A percentile compares a stretch with the other conserved stretches of the same genome.
Evolutionary conservation across 2,888 invertebrate species (phyloP).

Genomic region (Nomada goodeniana): DNA sequence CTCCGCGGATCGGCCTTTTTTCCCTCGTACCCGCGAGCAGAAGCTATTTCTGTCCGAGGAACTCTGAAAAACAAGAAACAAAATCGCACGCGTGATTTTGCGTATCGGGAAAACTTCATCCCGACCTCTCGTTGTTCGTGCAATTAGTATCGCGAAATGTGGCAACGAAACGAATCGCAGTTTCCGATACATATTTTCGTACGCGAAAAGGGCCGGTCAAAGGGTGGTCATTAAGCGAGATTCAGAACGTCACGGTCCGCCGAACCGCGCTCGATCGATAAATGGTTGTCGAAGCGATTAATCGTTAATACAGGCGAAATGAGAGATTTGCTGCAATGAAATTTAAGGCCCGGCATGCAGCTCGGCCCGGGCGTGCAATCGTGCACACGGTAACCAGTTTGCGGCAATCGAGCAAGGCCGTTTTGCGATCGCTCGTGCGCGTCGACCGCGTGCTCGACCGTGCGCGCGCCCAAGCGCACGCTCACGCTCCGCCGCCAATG

Average conservation of each 20-base stretch:
- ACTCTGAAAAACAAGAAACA: background rate
- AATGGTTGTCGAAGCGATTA: conserved; percentile 47
- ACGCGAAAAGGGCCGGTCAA: conserved; percentile 34
- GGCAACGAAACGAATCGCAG: background rate
- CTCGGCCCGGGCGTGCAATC: conserved; percentile 36
- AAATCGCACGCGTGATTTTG: background rate
- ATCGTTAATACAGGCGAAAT: conserved; percentile 49
- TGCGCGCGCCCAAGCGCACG: conserved; percentile 25
- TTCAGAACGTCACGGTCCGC: conserved; percentile 54
- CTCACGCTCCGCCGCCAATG: conserved; percentile 62
- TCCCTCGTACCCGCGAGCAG: background rate
- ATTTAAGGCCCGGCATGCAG: conserved; percentile 50
- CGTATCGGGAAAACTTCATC: background rate
- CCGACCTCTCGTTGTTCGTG: background rate
- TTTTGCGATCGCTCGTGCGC: conserved; percentile 74
- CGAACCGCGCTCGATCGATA: conserved; percentile 15
- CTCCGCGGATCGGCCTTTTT: background rate
- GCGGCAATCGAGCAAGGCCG: conserved; percentile 72
- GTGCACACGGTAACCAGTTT: conserved; percentile 53
- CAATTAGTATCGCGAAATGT: background rate
- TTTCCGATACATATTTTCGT: conserved; percentile 6
- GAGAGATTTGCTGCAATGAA: conserved; percentile 56
- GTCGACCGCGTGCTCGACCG: conserved; percentile 55
- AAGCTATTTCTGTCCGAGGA: too few relatives aligned
- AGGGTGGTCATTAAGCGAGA: conserved; percentile 23